These are phyloP conservation scores for Ricordea florida DNA, from an alignment of 92 coral and sea anemone genomes.

Conservation along the genomic window DNA sequence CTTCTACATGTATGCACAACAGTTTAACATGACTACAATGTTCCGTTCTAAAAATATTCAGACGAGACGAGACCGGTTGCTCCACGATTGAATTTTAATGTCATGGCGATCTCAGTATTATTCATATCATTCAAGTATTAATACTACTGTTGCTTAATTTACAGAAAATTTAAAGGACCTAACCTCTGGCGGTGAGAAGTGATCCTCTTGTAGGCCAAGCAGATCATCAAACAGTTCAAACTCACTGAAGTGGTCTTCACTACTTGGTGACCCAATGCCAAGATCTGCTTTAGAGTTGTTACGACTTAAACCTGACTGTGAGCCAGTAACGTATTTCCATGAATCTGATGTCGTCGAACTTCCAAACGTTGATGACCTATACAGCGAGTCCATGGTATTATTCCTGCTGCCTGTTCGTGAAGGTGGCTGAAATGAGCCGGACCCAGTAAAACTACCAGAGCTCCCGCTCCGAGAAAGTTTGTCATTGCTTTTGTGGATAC, in stretches of 20 bases:
- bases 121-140: no score
- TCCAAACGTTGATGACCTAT: constrained; percentile 39
- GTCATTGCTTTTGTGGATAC: constrained; percentile 80
- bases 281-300: constrained; percentile 55
- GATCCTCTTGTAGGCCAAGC: constrained; percentile 91
- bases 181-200: constrained; percentile 96
- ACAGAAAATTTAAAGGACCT: not conserved
- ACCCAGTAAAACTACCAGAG: constrained; percentile 75
- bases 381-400: constrained; percentile 59
- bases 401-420: constrained; percentile 40
- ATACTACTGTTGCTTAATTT: no score
- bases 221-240: constrained; percentile 94
- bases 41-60: no score
- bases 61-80: no score
- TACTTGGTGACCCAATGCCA: constrained; percentile 45
- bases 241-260: constrained; percentile 80
- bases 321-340: constrained; percentile 34
- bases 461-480: constrained; percentile 62
- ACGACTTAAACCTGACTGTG: not conserved
- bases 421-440: constrained; percentile 67
- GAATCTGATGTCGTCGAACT: constrained; percentile 40
- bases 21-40: no score
- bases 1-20: no score
- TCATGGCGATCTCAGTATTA: no score
- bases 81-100: no score